Conservation (phyloP, 2,113 vertebrate species). For the Syrmaticus mikado region DNA sequence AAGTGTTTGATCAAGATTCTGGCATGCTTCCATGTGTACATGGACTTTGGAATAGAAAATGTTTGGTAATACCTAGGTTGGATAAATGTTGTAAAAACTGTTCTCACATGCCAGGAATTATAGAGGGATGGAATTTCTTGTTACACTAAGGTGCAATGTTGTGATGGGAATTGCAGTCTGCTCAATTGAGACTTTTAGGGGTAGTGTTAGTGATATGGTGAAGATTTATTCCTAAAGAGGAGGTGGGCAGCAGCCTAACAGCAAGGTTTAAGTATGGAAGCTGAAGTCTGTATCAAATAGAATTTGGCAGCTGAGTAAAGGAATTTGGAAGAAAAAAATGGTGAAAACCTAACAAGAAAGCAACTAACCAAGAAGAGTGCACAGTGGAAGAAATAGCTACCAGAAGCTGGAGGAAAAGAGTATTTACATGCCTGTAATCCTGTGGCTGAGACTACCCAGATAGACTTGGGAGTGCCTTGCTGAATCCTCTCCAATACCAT, state of each 20-base stretch:
- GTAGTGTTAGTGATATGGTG: not conserved
- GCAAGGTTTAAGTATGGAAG: not conserved
- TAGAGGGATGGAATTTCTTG: rapidly evolving
- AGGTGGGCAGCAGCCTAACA: not conserved
- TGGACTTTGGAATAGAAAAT: not conserved
- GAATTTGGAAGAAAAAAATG: not conserved
- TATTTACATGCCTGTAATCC: not conserved
- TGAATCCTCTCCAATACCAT: constrained; percentile 50
- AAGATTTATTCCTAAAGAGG: not conserved
- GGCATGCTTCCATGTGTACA: not conserved
- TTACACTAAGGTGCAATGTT: not conserved
- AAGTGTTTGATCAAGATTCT: not conserved
- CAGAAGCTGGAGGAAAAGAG: not conserved
- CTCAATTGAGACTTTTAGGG: not conserved
- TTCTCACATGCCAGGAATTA: not conserved
- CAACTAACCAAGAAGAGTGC: not conserved
- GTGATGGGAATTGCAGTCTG: not conserved
- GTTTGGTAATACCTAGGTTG: not conserved
- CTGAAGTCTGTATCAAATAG: not conserved
- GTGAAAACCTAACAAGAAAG: not conserved
- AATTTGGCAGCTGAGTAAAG: not conserved
- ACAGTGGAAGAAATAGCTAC: not conserved
- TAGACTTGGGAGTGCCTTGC: constrained; percentile 24
- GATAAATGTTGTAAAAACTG: not conserved
- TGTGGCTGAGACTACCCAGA: not conserved